Conservation (phyloP, 2,797 vertebrate species). For the Mus spretus region DNA sequence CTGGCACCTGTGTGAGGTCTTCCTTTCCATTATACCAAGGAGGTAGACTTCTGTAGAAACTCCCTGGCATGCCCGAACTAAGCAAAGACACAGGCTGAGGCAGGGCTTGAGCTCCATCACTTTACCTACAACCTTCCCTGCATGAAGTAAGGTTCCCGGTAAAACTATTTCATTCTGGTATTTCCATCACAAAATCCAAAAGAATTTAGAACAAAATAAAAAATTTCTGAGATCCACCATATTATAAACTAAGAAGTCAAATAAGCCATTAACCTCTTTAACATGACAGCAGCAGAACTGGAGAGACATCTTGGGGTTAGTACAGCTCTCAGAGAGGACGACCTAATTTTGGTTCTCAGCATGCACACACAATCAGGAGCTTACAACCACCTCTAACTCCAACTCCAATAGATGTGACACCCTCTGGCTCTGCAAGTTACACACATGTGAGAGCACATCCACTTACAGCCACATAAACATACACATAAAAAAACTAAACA, state of each 20-base stretch:
- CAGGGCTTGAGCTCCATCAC: not conserved
- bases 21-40: conserved; percentile 14
- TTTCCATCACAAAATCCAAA: conserved; percentile 61
- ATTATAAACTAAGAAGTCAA: conserved; percentile 39
- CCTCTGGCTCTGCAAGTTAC: not conserved
- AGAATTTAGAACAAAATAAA: conserved; percentile 17
- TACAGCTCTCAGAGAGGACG: not conserved
- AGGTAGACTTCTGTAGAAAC: not conserved
- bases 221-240: conserved; percentile 44
- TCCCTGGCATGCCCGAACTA: not conserved
- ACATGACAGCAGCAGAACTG: not conserved
- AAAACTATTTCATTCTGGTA: conserved; percentile 32
- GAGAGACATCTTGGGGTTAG: not conserved
- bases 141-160: not conserved
- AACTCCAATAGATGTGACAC: not conserved
- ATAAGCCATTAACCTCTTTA: conserved; percentile 31
- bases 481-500: not conserved
- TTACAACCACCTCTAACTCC: not conserved
- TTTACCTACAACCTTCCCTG: not conserved
- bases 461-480: not conserved
- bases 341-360: not conserved
- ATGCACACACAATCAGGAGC: not conserved
- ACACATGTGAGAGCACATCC: not conserved
- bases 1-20: conserved; percentile 22
- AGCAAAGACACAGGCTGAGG: not conserved